Conservation (phyloP, 1,140 invertebrate species). For the Steinernema khuongi region DNA sequence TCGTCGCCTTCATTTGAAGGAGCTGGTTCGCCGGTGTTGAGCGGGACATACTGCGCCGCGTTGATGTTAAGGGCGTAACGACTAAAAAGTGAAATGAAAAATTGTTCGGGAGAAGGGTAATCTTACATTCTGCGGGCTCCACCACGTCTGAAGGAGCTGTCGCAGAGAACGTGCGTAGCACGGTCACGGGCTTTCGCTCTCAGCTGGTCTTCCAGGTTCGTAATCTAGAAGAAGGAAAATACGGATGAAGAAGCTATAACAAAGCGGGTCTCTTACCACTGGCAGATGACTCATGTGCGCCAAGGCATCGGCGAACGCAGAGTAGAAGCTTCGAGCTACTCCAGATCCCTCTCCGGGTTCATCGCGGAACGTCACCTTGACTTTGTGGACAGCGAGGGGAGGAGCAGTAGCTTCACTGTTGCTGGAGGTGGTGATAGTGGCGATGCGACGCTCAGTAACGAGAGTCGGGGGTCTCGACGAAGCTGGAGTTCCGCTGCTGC, state of each 20-base stretch:
- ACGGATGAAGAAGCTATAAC: no score
- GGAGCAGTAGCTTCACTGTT: conserved; percentile 67
- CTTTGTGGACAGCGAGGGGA: conserved; percentile 76
- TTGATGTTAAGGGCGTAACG: neutral
- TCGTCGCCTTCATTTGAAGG: no score
- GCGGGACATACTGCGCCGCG: neutral
- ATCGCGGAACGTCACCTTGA: conserved; percentile 86
- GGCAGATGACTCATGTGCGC: conserved; percentile 86
- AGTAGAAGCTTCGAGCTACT: conserved; percentile 94
- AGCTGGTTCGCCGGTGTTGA: neutral
- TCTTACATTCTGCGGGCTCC: neutral
- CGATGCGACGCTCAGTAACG: conserved; percentile 25
- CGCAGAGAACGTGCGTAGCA: neutral
- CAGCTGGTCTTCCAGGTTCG: neutral
- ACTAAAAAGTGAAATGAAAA: no score
- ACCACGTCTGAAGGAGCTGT: neutral
- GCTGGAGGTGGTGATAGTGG: neutral
- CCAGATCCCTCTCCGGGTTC: conserved; percentile 99
- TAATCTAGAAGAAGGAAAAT: no score
- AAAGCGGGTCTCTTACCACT: conserved; percentile 71
- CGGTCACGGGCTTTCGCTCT: neutral
- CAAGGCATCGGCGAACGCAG: conserved; percentile 84
- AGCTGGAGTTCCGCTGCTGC: conserved; percentile 8
- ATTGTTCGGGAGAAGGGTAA: no score
- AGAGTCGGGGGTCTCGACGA: conserved; percentile 41